Evolutionary conservation across 2,797 vertebrate genomes (phyloP).

Genomic region (Melanotaenia maccullochi): DNA sequence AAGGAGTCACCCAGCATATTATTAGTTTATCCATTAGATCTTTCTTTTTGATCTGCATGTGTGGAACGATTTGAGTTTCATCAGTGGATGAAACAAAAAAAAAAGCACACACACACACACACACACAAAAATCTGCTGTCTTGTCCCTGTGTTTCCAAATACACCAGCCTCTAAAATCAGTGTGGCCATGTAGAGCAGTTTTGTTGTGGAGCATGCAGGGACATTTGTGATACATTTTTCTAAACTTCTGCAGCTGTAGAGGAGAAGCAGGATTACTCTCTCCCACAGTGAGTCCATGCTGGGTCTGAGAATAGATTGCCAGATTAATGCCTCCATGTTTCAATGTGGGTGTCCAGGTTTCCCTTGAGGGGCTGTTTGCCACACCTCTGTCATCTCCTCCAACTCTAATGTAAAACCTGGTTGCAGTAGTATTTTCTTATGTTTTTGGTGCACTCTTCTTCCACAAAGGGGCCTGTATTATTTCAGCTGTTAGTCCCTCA

Average conservation of each 20-base stretch:
- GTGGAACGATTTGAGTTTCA: too few relatives aligned
- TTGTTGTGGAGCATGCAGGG: constrained; percentile 46
- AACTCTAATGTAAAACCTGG: not conserved
- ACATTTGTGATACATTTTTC: constrained; percentile 51
- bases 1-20: not conserved
- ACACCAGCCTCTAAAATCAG: constrained; percentile 32
- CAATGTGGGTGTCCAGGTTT: constrained; percentile 22
- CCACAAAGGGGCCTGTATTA: not conserved
- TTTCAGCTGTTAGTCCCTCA: not conserved
- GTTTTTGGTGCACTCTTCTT: not conserved
- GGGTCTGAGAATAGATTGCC: constrained; percentile 31
- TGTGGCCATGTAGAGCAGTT: constrained; percentile 42
- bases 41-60: not conserved
- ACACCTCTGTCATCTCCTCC: constrained; percentile 13
- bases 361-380: constrained; percentile 6
- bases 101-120: not conserved
- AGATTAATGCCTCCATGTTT: constrained; percentile 47
- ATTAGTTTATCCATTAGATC: not conserved
- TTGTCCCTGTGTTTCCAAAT: constrained; percentile 25
- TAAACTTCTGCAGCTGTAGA: constrained; percentile 52
- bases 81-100: not conserved
- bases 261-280: constrained; percentile 16
- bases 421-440: not conserved
- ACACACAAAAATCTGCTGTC: constrained; percentile 7
- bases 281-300: constrained; percentile 40